These are phyloP conservation scores for Aleiodes leptofemur DNA, from an alignment of 2,888 invertebrate genomes.

Conservation along the genomic window DNA sequence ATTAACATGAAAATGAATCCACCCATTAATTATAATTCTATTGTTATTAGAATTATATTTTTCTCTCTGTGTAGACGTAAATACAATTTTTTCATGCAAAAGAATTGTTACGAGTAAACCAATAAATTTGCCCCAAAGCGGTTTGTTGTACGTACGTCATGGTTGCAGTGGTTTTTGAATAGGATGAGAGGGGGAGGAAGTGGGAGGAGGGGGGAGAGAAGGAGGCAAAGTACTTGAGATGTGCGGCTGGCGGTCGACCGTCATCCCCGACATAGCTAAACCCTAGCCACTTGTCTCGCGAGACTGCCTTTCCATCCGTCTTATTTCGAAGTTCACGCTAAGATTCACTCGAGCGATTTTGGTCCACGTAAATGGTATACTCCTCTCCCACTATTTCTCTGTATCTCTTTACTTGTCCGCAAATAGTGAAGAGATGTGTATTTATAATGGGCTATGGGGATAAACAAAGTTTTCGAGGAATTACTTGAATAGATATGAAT, in stretches of 20 bases:
- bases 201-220: too few relatives aligned
- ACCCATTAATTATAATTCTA: too few relatives aligned
- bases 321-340: slow-evolving; percentile 31
- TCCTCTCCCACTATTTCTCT: neutral
- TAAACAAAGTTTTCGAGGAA: slow-evolving; percentile 1
- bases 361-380: neutral
- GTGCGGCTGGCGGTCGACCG: slow-evolving; percentile 14
- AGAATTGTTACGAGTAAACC: slow-evolving; percentile 29
- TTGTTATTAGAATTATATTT: too few relatives aligned
- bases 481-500: neutral
- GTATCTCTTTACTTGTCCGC: slow-evolving; percentile 3
- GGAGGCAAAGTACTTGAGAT: slow-evolving; percentile 47
- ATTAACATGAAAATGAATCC: too few relatives aligned
- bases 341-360: slow-evolving; percentile 28
- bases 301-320: slow-evolving; percentile 23
- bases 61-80: too few relatives aligned
- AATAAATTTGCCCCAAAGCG: slow-evolving; percentile 38
- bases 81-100: too few relatives aligned
- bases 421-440: slow-evolving; percentile 5
- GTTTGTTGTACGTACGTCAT: slow-evolving; percentile 13
- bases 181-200: neutral
- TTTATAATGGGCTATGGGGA: neutral
- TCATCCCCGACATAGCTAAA: slow-evolving; percentile 14
- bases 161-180: slow-evolving; percentile 1
- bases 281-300: slow-evolving; percentile 26